Percentiles rank a stretch among this genome's conserved stretches.
Conservation (phyloP, 2,888 invertebrate genomes). For the Synanthedon vespiformis region DNA sequence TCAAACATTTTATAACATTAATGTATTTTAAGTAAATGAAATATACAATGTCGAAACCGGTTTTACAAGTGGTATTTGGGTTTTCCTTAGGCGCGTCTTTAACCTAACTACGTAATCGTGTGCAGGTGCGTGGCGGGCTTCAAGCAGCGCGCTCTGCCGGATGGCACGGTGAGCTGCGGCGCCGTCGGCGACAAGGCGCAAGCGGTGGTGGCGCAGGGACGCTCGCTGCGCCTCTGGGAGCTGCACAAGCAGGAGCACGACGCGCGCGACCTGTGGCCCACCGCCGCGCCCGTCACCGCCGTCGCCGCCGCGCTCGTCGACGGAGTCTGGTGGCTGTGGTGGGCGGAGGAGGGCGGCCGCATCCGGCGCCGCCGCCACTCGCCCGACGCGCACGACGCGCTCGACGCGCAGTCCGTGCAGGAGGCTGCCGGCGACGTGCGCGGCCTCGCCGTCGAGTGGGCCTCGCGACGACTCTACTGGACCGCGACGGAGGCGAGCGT, state of each 20-base stretch:
- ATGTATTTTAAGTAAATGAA: no score
- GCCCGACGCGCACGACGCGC: conserved; percentile 6
- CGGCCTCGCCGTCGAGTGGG: conserved; percentile 81
- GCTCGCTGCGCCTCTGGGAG: conserved; percentile 72
- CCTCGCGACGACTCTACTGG: conserved; percentile 77
- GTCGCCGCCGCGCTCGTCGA: conserved; percentile 26
- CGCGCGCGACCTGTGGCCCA: conserved; percentile 9
- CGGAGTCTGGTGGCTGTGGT: conserved; percentile 44
- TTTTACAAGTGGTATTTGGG: no score
- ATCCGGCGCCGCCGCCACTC: conserved; percentile 17
- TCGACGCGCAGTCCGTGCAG: conserved; percentile 31
- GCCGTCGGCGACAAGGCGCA: conserved; percentile 71
- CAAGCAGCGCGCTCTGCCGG: conserved; percentile 54
- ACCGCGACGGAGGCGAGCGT: conserved; percentile 56
- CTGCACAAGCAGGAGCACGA: conserved; percentile 65
- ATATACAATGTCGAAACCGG: no score
- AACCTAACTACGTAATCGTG: no score
- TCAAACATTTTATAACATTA: no score
- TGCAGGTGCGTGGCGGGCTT: conserved; percentile 78
- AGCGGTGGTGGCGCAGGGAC: conserved; percentile 75
- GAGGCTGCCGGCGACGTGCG: conserved; percentile 74
- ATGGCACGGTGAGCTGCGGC: conserved; percentile 56
- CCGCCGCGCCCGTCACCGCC: conserved; percentile 23
- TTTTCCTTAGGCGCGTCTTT: no score
- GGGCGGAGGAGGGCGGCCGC: conserved; percentile 32